Conservation (phyloP, 1,140 invertebrate genomes). For the Drosophila baimaii region DNA sequence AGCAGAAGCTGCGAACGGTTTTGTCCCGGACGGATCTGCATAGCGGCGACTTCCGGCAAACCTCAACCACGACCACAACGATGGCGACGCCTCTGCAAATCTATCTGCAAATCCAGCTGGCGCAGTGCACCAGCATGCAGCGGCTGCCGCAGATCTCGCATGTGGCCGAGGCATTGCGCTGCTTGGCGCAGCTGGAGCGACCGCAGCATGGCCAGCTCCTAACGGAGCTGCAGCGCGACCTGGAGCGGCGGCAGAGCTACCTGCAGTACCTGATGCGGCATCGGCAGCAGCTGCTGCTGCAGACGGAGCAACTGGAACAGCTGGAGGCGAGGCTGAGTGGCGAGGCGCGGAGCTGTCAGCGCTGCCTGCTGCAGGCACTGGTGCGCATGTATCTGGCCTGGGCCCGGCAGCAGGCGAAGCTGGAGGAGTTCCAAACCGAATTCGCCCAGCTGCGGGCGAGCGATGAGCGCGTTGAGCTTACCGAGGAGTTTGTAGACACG, state of each 20-base stretch:
- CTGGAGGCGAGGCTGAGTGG: conserved; percentile 87
- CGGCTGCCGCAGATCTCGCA: conserved; percentile 93
- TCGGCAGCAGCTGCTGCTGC: conserved; percentile 92
- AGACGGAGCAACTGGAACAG: conserved; percentile 91
- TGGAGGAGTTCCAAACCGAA: conserved; percentile 90
- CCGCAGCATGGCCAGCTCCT: conserved; percentile 91
- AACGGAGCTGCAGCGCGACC: conserved; percentile 91
- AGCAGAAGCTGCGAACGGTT: conserved; percentile 95
- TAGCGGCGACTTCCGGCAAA: conserved; percentile 81
- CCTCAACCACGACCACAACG: conserved; percentile 52
- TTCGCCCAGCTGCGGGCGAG: conserved; percentile 90
- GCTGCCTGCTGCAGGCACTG: conserved; percentile 92
- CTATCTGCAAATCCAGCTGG: conserved; percentile 92
- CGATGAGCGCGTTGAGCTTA: conserved; percentile 92
- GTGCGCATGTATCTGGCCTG: conserved; percentile 91
- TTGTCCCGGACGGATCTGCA: conserved; percentile 93
- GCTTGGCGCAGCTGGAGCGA: conserved; percentile 90
- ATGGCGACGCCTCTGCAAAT: conserved; percentile 76
- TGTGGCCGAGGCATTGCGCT: conserved; percentile 91
- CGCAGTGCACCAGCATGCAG: conserved; percentile 94
- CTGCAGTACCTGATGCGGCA: conserved; percentile 94
- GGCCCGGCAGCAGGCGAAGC: conserved; percentile 87
- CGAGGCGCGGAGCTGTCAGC: conserved; percentile 90
- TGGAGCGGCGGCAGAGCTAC: conserved; percentile 91
- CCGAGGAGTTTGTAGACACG: conserved; percentile 87